Percentiles rank a stretch among this genome's conserved stretches.
phyloP scores from a whole-genome alignment of 2,797 vertebrate species.

The Pseudomugil gertrudae region DNA sequence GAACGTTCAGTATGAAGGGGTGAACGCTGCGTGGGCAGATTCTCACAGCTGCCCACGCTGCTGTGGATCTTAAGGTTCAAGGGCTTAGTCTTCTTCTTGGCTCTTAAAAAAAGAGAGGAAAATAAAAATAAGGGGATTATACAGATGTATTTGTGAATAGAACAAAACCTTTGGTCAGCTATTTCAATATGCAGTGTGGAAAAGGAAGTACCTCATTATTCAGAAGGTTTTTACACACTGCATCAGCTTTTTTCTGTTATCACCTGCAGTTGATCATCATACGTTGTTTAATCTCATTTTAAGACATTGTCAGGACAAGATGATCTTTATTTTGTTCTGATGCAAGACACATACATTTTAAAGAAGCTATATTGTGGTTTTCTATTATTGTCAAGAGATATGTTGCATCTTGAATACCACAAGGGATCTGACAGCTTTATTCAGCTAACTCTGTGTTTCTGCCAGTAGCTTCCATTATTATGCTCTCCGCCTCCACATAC shows the following conservation, averaged over 20 bases:
- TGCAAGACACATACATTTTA: too few species aligned
- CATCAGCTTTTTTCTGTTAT: too few species aligned
- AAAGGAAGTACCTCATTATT: too few species aligned
- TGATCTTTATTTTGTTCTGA: too few species aligned
- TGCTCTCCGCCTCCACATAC: neutral
- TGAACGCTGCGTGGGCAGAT: slow-evolving; percentile 93
- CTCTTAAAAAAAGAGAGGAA: slow-evolving; percentile 75
- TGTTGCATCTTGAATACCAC: slow-evolving; percentile 6
- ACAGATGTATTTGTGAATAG: too few species aligned
- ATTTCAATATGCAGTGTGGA: too few species aligned
- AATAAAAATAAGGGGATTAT: too few species aligned
- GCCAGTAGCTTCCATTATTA: slow-evolving; percentile 11
- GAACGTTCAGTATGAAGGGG: slow-evolving; percentile 92
- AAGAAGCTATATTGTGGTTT: neutral
- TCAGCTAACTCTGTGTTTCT: neutral
- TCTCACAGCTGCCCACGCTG: slow-evolving; percentile 98
- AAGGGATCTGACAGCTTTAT: neutral
- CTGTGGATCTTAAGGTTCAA: slow-evolving; percentile 98
- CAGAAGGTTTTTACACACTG: too few species aligned
- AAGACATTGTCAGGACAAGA: too few species aligned
- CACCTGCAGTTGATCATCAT: too few species aligned
- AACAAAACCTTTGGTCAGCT: too few species aligned
- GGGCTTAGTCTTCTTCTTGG: slow-evolving; percentile 97
- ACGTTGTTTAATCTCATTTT: too few species aligned
- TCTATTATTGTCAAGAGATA: neutral